A percentile compares a stretch with the other conserved stretches of the same genome.
phyloP scores from a whole-genome alignment of 2,113 vertebrate species.

The Forbesichthys papilliferus region DNA sequence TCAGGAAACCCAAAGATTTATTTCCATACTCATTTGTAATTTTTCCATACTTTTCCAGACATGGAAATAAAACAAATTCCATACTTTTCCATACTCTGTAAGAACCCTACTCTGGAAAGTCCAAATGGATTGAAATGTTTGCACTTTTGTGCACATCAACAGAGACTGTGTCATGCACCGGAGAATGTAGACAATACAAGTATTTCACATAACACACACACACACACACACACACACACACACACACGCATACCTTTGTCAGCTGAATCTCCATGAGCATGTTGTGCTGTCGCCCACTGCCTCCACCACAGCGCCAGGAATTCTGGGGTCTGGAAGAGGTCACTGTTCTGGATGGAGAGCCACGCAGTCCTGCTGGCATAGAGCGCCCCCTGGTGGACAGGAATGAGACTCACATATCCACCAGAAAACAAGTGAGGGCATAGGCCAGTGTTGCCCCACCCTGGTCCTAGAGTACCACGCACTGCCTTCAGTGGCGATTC shows the following conservation, averaged over 20 bases:
- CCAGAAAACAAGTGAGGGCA: background rate
- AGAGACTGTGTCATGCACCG: too few species aligned
- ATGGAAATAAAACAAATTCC: too few species aligned
- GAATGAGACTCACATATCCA: background rate
- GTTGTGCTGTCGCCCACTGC: slow-evolving; percentile 83
- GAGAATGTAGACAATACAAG: too few species aligned
- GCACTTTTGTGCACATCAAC: too few species aligned
- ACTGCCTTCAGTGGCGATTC: too few species aligned
- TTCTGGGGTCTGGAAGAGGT: slow-evolving; percentile 85
- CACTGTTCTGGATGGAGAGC: slow-evolving; percentile 82
- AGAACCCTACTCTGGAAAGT: too few species aligned
- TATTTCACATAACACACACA: background rate
- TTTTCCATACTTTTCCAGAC: too few species aligned
- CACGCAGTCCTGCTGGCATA: slow-evolving; percentile 66
- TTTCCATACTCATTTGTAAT: too few species aligned
- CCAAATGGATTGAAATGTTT: too few species aligned
- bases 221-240: background rate
- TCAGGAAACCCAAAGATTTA: too few species aligned
- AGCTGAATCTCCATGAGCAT: slow-evolving; percentile 93
- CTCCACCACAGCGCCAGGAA: slow-evolving; percentile 87
- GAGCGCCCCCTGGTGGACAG: slow-evolving; percentile 61
- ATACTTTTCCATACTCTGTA: too few species aligned
- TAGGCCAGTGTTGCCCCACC: background rate
- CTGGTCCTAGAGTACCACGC: too few species aligned
- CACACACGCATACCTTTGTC: slow-evolving; percentile 78